Base-by-base conservation (phyloP, 2,888 invertebrate genomes). In the Lasioglossum villosulum region DNA sequence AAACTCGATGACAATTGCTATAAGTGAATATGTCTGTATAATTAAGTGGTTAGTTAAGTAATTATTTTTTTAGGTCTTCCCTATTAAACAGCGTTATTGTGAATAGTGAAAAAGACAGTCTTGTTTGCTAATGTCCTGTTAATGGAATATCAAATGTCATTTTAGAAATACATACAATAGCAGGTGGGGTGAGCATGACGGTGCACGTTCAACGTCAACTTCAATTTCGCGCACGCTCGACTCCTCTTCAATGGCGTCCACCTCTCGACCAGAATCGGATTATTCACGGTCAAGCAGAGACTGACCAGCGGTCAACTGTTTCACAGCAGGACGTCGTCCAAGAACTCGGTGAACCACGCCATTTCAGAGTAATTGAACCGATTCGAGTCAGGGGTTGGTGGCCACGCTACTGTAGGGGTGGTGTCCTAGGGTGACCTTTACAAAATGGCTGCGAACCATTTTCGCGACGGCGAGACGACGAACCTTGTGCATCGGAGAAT, bases 231-330 rank as follows among this genome's bases (percentile, higher is more conserved):
- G 86, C 86, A 85, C 76, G 86, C 84, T 76, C 82, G 83, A 75
- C 77, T 87, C 84, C 72, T 77, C 72, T 87, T 82, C 68, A 83
- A 88, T 39, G 77, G 78, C 78, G 70, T 56, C 70, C 71, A 23
- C 27, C 70, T 52, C 68, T 75, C 78, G 48, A 39, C 10, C 66
- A 80, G 88, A 94, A 94, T 94, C 84, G 88, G 91, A 93, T 95
- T 93, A 94, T 87, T 94, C 88, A 94, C 90, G 94, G 95, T 94
- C 95, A 95, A 94, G 91, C 91, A 88, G 92, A 85, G 78, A 83
- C 89, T 94, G 95, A 93, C 95, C 95, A 93, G 90, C 91, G 95
- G 95, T 95, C 95, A 95, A 94, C 87, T 88, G 84, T 77, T 83
- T 91, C 92, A 4, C 95, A 82, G 92, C 93, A 87, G 95, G 95